Evolutionary conservation across 1,140 invertebrate genomes (phyloP), one percentile per base, ranked within the genome.

Genomic region (Uloborus diversus): DNA sequence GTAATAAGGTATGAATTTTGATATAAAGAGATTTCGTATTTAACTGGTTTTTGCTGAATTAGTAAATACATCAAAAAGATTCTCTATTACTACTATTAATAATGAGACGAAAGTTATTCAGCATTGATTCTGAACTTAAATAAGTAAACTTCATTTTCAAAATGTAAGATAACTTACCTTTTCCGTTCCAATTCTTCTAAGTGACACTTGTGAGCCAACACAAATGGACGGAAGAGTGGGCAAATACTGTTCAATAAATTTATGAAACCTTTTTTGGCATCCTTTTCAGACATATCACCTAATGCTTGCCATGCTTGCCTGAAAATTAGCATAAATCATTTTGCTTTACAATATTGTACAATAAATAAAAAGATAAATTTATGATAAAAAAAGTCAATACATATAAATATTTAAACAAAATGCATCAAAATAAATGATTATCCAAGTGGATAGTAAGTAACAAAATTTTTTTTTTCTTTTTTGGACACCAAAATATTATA

Each of bases 191-290:
- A 89, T 82, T 94, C 94, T 85, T 96, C 93, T 37, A 91, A 88
- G 86, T 98, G 94, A 81, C 93, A 90, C 84, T 92, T 93, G 83
- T 96, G 92, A 0, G 97, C 96, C 87, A 98, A 93, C 33, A 98
- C 91, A 85, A 93, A 97, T 7, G 96, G 93, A 84, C 92, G 92
- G 84, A 99, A 98, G 62, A 96, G 87, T 27, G 94, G 93, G 88
- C 96, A 98, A 32, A 94, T 88, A 84, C 91, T 91, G 85, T 97
- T 93, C 49, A 99, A 86, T 56, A 94, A 89, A 83, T 96, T 91
- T 42, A 99, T 91, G 90, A 98, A 99, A 70, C 94, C 94, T 82
- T 92, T 90, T 93, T 97, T 97, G 0, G 96, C 95, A 83, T 95
- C 92, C 81, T 93, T 91, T 84, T 92, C 91, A 1, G 91, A 90